phyloP scores from a whole-genome alignment of 2,888 invertebrate genomes.

The Calliopum simillimum region DNA sequence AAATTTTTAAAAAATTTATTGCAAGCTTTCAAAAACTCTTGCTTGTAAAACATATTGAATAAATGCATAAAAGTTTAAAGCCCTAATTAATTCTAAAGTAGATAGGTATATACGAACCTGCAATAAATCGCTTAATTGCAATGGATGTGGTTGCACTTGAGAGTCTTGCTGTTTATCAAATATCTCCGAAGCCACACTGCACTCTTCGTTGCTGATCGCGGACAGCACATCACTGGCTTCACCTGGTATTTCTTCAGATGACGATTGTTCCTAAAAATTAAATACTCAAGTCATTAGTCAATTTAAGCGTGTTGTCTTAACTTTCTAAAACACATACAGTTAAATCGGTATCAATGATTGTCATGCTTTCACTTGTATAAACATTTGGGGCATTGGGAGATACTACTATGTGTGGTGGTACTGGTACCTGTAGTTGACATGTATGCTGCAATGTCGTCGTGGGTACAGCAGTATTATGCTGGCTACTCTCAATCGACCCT shows the following conservation, averaged over 20 bases:
- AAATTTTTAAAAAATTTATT: too few species aligned
- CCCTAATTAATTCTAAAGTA: too few species aligned
- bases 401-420: conserved; percentile 55
- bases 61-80: too few species aligned
- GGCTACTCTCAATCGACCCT: conserved; percentile 41
- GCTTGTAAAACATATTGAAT: too few species aligned
- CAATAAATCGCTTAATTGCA: conserved; percentile 63
- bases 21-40: too few species aligned
- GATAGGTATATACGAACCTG: conserved; percentile 53
- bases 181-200: conserved; percentile 78
- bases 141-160: conserved; percentile 37
- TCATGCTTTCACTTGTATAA: conserved; percentile 71
- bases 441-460: conserved; percentile 50
- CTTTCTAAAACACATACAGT: conserved; percentile 59
- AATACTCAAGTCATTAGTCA: conserved; percentile 3
- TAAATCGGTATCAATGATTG: conserved; percentile 74
- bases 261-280: conserved; percentile 61
- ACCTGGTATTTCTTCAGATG: conserved; percentile 60
- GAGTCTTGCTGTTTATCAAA: conserved; percentile 68
- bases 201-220: conserved; percentile 77
- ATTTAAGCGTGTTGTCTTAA: not conserved
- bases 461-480: conserved; percentile 36
- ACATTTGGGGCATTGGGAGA: conserved; percentile 58
- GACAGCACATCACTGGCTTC: conserved; percentile 72
- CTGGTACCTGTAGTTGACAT: conserved; percentile 64